A percentile compares a stretch with the other conserved stretches of the same genome.
These are phyloP conservation scores for Drosophila paramelanica DNA, from an alignment of 2,888 invertebrate genomes.

Conservation along the genomic window DNA sequence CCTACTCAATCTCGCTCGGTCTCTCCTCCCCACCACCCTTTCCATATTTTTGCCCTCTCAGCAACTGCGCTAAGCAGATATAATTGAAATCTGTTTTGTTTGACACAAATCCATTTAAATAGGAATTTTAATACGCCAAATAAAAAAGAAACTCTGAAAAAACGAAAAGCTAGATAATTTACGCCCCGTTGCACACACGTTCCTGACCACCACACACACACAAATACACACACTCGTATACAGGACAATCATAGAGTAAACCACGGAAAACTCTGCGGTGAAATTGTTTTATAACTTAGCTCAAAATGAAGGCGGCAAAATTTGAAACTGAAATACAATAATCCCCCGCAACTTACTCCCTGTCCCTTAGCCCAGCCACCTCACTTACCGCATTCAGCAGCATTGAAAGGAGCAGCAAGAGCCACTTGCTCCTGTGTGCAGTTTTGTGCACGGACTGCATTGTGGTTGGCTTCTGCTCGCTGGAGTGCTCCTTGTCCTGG, in stretches of 20 bases:
- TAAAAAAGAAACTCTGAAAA: constrained; percentile 5
- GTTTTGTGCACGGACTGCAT: constrained; percentile 70
- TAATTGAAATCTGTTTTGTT: constrained; percentile 37
- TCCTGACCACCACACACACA: too few relatives aligned
- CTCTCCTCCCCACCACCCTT: too few relatives aligned
- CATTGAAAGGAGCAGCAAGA: constrained; percentile 79
- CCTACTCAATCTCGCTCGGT: background rate
- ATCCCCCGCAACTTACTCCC: constrained; percentile 28
- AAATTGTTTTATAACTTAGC: constrained; percentile 22
- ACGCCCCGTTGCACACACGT: constrained; percentile 49
- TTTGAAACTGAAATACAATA: constrained; percentile 61
- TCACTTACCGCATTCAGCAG: constrained; percentile 83
- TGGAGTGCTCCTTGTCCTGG: constrained; percentile 14
- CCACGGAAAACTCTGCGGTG: constrained; percentile 15
- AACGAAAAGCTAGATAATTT: constrained; percentile 39
- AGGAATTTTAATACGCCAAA: constrained; percentile 12
- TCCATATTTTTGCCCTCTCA: too few relatives aligned
- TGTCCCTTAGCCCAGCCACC: background rate
- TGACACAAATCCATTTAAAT: constrained; percentile 46
- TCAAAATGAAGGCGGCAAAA: constrained; percentile 30
- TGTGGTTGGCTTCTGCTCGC: constrained; percentile 13
- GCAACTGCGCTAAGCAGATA: constrained; percentile 5
- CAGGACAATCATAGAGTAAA: background rate
- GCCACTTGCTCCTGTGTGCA: constrained; percentile 64
- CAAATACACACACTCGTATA: too few relatives aligned